Evolutionary conservation across 2,888 invertebrate species (phyloP).

Genomic region (Pelosia muscerda): DNA sequence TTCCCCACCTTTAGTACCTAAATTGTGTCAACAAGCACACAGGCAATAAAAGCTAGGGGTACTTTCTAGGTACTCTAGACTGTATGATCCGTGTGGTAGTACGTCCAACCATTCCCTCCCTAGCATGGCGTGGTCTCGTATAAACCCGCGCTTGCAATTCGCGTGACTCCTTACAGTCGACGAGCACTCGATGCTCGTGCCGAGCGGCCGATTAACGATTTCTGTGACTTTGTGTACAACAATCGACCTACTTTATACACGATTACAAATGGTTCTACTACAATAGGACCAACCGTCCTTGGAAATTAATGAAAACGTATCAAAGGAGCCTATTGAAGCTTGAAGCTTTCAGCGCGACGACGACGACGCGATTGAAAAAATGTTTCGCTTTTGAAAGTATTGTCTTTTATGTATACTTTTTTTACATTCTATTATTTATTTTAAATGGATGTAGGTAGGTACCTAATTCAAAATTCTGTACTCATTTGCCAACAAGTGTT

Average conservation of each 20-base stretch:
- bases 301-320: background rate
- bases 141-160: slow-evolving; percentile 31
- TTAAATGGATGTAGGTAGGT: no score
- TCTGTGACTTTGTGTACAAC: background rate
- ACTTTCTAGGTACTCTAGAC: no score
- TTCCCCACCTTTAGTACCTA: no score
- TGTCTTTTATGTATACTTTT: background rate
- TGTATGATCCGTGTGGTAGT: background rate
- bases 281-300: background rate
- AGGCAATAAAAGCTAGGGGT: no score
- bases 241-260: background rate
- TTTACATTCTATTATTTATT: background rate
- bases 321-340: background rate
- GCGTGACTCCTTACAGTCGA: slow-evolving; percentile 34
- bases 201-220: slow-evolving; percentile 8
- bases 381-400: background rate
- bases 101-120: background rate
- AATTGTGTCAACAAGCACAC: no score
- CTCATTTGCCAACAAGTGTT: no score
- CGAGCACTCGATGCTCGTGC: background rate
- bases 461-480: no score
- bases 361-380: background rate
- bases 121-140: slow-evolving; percentile 15
- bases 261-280: background rate
- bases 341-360: no score